Evolutionary conservation across 2,113 vertebrate species (phyloP), one percentile per base, ranked within the genome.

Genomic region (Muntiacus reevesi): DNA sequence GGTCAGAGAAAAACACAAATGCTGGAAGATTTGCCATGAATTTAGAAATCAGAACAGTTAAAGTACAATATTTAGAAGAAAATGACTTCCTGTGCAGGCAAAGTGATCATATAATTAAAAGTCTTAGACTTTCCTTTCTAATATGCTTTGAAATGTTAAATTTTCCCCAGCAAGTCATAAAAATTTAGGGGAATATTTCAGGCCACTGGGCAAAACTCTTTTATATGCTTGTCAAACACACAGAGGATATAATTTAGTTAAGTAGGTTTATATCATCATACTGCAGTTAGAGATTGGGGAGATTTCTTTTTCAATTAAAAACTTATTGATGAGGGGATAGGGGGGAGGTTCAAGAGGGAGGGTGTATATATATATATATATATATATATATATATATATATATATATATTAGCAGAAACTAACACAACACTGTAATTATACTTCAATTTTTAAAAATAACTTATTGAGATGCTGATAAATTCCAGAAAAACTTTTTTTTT

Each of bases 301-400:
- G 74, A 59, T 50, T 10, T 40, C 25, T 60, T 82, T 97, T 94
- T 87, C n/a, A 97, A 33, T 93, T 40, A 78, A 94, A 96, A 96
- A 71, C 21, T 78, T 52, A 13, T 23, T 82, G 47, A 74, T 74
- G 71, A 76, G 36, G 71, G 36, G 11, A 23, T 43, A 43, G 71
- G 12, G 43, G 71, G 12, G 23, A 76, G 23, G 36, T 43, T 43
- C 71, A 74, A 74, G 71, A 76, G 36, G 27, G 23, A 76, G 23
- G 36, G 36, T 12, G 13, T 71, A 36, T 71, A 10, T n/a, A 10
- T 64, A 8, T 21, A 1, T 67, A 0, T 64, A 2, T 64, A 33
- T 33, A 28, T 25, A 59, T 28, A 60, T 2, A 60, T 36, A 6
- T 43, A 43, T 45, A 43, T 43, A 43, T 43, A 43, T 43, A 45